These are phyloP conservation scores for Leguminivora glycinivorella DNA, from an alignment of 1,140 invertebrate genomes.

Conservation along the genomic window DNA sequence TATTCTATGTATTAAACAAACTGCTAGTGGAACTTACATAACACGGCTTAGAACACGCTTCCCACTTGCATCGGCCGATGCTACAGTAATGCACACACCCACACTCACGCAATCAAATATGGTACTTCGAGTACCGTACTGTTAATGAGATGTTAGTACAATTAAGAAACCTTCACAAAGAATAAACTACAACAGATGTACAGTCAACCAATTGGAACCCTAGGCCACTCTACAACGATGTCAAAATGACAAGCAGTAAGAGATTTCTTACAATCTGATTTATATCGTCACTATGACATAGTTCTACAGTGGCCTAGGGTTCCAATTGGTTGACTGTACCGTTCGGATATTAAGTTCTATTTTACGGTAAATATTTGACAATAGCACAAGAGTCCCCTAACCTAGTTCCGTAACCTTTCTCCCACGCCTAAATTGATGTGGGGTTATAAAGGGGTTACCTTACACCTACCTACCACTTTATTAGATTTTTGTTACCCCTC, in stretches of 20 bases:
- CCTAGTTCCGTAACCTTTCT: slow-evolving; percentile 31
- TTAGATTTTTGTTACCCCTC: background rate
- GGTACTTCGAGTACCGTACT: background rate
- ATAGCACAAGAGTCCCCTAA: slow-evolving; percentile 33
- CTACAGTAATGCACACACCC: background rate
- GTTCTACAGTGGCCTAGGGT: too few relatives aligned
- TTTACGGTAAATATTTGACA: background rate
- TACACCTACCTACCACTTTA: background rate
- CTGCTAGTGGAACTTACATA: slow-evolving; percentile 4
- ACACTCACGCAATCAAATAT: slow-evolving; percentile 11
- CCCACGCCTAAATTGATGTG: slow-evolving; percentile 9
- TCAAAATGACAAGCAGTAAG: too few relatives aligned
- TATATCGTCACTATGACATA: too few relatives aligned
- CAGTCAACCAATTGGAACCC: too few relatives aligned
- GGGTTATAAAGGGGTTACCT: slow-evolving; percentile 32
- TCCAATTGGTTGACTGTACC: too few relatives aligned
- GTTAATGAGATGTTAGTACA: slow-evolving; percentile 1
- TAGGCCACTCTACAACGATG: too few relatives aligned
- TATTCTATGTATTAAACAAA: background rate
- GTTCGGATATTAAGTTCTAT: background rate
- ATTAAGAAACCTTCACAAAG: background rate
- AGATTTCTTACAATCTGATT: too few relatives aligned
- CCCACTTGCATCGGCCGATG: slow-evolving; percentile 7
- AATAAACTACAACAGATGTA: too few relatives aligned
- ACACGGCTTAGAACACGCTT: slow-evolving; percentile 1